Evolutionary conservation across 1,140 invertebrate species (phyloP).

Genomic region (Reticulitermes speratus): DNA sequence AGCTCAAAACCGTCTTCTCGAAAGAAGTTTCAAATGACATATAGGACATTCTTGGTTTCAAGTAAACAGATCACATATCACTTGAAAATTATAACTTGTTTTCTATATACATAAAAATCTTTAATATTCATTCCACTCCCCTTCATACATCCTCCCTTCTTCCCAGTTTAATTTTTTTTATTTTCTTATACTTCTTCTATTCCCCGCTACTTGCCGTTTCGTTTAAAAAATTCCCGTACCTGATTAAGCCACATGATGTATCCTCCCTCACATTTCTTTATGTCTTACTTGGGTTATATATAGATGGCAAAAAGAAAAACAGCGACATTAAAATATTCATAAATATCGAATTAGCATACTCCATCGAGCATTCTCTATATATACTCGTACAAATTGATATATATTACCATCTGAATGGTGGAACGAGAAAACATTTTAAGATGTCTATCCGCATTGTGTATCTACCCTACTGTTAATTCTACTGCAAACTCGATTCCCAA

Average conservation of each 20-base stretch:
- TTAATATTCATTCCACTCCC: not conserved
- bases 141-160: not conserved
- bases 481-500: not conserved
- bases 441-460: not conserved
- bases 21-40: too few relatives aligned
- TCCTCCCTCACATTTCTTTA: constrained; percentile 12
- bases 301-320: not conserved
- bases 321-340: constrained; percentile 3
- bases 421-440: not conserved
- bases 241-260: not conserved
- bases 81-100: constrained; percentile 7
- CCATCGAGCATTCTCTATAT: constrained; percentile 14
- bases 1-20: not conserved
- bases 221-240: constrained; percentile 4
- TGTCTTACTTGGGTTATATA: constrained; percentile 9
- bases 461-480: not conserved
- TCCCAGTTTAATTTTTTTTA: constrained; percentile 24
- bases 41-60: not conserved
- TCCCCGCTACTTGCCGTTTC: not conserved
- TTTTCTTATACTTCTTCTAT: not conserved
- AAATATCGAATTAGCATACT: constrained; percentile 24
- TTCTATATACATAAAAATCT: not conserved
- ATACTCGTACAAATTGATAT: not conserved
- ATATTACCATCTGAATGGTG: not conserved
- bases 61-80: not conserved